Evolutionary conservation across 2,113 vertebrate genomes (phyloP).

Genomic region (Corythoichthys haematopterus): DNA sequence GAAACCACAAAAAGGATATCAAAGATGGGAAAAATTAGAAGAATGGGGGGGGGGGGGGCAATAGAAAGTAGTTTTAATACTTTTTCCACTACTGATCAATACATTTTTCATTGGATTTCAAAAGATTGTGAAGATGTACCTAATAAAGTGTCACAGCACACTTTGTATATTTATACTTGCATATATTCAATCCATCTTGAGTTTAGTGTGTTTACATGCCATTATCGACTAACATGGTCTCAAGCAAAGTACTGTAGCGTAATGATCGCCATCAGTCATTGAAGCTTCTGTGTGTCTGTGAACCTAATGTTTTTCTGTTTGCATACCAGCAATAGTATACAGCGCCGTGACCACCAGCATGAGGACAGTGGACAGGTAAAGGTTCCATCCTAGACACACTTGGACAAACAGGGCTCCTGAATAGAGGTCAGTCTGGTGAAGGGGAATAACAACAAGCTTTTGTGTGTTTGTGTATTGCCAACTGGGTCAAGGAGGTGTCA

Average conservation of each 20-base stretch:
- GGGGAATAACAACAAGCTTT: slow-evolving; percentile 3
- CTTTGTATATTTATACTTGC: background rate
- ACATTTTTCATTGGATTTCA: background rate
- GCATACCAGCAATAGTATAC: slow-evolving; percentile 83
- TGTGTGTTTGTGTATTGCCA: background rate
- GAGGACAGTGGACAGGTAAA: slow-evolving; percentile 82
- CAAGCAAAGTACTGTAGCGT: background rate
- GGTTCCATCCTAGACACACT: slow-evolving; percentile 90
- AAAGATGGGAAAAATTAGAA: no score
- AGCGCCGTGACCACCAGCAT: slow-evolving; percentile 81
- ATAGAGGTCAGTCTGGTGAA: slow-evolving; percentile 83
- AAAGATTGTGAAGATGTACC: background rate
- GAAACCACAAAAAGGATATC: no score
- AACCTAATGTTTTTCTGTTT: background rate
- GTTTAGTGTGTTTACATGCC: background rate
- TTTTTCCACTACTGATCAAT: background rate
- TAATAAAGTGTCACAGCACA: background rate
- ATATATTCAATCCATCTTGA: background rate
- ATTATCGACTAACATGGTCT: background rate
- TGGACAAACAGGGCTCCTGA: slow-evolving; percentile 86
- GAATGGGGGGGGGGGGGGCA: no score
- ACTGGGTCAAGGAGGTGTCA: background rate
- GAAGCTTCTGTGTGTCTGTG: background rate
- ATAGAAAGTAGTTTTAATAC: background rate
- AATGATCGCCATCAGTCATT: background rate